Conservation (phyloP, 2,888 invertebrate genomes). For the Eurytoma californica region DNA sequence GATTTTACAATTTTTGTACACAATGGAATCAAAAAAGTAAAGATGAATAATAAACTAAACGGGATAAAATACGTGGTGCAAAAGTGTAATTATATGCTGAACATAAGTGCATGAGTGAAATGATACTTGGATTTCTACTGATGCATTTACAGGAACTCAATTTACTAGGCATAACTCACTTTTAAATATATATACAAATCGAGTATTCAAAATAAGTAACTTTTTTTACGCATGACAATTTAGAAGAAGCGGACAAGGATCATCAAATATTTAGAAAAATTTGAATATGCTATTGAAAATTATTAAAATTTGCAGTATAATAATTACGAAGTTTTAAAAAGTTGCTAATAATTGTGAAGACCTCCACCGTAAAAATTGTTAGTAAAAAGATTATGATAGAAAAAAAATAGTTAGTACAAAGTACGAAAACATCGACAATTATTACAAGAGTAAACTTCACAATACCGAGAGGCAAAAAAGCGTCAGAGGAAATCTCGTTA, state of each 20-base stretch:
- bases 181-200: constrained; percentile 24
- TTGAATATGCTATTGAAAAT: constrained; percentile 8
- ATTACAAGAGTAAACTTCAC: background rate
- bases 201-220: constrained; percentile 3
- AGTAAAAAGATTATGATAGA: background rate
- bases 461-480: constrained; percentile 25
- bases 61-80: constrained; percentile 8
- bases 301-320: background rate
- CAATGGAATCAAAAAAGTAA: background rate
- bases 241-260: background rate
- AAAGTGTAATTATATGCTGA: constrained; percentile 27
- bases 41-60: constrained; percentile 21
- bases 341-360: too few species aligned
- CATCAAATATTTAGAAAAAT: constrained; percentile 7
- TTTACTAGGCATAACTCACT: constrained; percentile 35
- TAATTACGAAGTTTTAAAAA: too few species aligned
- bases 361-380: too few species aligned
- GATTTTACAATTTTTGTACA: background rate
- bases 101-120: constrained; percentile 32
- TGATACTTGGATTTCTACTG: constrained; percentile 31
- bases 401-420: background rate
- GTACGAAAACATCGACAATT: background rate
- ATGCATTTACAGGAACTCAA: constrained; percentile 32
- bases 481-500: background rate
- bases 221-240: constrained; percentile 7